Base-by-base conservation (phyloP, 2,888 invertebrate genomes). In the Mycalesis mineus region DNA sequence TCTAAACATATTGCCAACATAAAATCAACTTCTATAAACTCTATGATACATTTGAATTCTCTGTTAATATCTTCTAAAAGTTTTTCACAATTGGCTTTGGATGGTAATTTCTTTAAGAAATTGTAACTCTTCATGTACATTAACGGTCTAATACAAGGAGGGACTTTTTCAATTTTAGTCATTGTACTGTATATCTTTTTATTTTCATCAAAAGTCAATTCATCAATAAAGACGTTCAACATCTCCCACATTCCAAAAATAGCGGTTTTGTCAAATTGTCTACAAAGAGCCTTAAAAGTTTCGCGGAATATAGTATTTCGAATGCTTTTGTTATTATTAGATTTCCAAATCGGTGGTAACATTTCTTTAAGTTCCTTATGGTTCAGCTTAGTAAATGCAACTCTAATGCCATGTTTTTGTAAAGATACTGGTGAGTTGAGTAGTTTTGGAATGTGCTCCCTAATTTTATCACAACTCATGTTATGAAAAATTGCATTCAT, bases 371-470 rank as follows among this genome's bases (percentile, higher is more conserved):
- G 56, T 40, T 74, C 73, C 11, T 72, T 64, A 15, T 66, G 65
- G 53, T 74, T 68, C 7, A 83, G 63, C 55, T 78, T 82, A 1
- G 51, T 39, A 53, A 74, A 76, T 14, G 78, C 78, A 41, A 78
- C 61, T 36, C 80, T 74, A 47, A 85, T 77, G 1, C 76, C 80
- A 62, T 84, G 81, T 67, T 85, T 85, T 63, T 81, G 79, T 51
- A 85, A 65, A 1, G 84, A 84, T 8, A 84, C 84, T 0, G 78
- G 81, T 0, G 80, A 64, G 65, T 78, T 68, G 5, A 66, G 50
- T 48, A 87, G 64, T n/a, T 61, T 68, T 2, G 66, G 65, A 14
- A 84, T 62, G 55, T 73, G 57, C 6, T 73, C 56, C 3, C 64
- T 67, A 50, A 71, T 70, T 36, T 72, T 67, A 11, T 15, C 58